A percentile compares a stretch with the other conserved stretches of the same genome.
phyloP scores from a whole-genome alignment of 2,113 vertebrate species.

The Benitochromis conjunctus region DNA sequence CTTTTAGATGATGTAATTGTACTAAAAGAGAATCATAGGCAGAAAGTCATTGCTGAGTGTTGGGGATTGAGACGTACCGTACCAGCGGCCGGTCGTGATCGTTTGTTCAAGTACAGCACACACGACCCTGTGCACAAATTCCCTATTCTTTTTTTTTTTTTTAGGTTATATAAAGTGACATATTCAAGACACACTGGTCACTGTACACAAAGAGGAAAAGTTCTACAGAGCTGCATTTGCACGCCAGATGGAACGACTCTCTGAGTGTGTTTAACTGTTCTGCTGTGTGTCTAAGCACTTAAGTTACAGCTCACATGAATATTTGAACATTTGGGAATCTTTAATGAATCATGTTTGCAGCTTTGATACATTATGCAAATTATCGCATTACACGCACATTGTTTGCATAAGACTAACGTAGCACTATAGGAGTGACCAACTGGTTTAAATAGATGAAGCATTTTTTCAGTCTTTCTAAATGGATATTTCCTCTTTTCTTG shows the following conservation, averaged over 20 bases:
- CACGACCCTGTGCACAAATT: neutral
- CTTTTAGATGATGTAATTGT: conserved; percentile 13
- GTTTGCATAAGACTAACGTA: neutral
- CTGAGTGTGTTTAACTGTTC: neutral
- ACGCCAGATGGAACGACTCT: conserved; percentile 17
- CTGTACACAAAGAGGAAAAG: neutral
- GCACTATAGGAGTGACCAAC: neutral
- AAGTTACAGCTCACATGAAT: conserved; percentile 3
- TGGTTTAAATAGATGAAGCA: neutral
- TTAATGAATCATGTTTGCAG: neutral
- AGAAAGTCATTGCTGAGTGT: neutral
- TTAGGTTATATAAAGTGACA: neutral
- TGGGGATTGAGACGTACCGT: neutral
- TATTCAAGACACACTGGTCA: neutral
- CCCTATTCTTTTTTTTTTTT: neutral
- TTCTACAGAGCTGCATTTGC: neutral
- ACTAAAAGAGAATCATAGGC: neutral
- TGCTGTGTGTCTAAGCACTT: conserved; percentile 28
- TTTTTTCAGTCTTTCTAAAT: neutral
- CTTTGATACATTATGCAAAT: neutral
- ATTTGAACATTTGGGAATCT: neutral
- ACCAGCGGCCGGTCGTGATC: neutral
- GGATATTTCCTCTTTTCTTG: neutral
- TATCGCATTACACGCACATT: neutral
- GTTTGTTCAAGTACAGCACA: neutral